A percentile compares a stretch with the other conserved stretches of the same genome.
Conservation (phyloP, 2,888 invertebrate species). For the Andricus quercusramuli region DNA sequence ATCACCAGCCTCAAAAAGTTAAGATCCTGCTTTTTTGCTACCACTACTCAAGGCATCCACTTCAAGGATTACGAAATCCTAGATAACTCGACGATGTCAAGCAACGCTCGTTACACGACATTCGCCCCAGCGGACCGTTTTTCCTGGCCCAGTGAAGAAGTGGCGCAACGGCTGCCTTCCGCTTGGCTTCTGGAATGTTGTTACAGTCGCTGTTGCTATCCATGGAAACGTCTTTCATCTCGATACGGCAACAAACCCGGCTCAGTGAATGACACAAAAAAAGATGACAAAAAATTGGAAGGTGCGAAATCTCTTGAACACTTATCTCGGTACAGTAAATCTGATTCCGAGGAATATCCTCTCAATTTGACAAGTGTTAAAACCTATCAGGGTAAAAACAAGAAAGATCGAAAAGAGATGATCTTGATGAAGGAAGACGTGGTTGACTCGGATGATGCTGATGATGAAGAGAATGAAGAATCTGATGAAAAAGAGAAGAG, state of each 20-base stretch:
- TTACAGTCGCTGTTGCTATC: conserved; percentile 55
- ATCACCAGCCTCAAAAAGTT: neutral
- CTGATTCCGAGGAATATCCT: conserved; percentile 3
- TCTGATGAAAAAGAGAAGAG: neutral
- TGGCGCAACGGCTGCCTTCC: conserved; percentile 57
- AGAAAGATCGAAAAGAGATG: conserved; percentile 26
- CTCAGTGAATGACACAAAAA: conserved; percentile 34
- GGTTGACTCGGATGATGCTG: neutral
- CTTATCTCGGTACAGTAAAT: conserved; percentile 34
- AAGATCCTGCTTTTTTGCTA: neutral
- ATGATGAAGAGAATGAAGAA: conserved; percentile 34
- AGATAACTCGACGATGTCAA: conserved; percentile 51
- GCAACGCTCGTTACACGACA: conserved; percentile 56
- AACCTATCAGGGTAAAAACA: conserved; percentile 5
- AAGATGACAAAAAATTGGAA: conserved; percentile 22
- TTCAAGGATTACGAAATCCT: conserved; percentile 29
- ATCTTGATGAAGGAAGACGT: neutral
- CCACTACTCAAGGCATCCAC: neutral
- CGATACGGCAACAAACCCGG: conserved; percentile 32
- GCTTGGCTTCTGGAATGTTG: conserved; percentile 60
- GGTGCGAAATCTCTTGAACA: conserved; percentile 24
- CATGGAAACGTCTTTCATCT: conserved; percentile 45
- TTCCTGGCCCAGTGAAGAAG: conserved; percentile 52
- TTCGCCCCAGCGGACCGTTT: conserved; percentile 57
- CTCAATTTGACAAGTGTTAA: neutral